phyloP scores from a whole-genome alignment of 2,888 invertebrate genomes.

The Caradrina clavipalpis region DNA sequence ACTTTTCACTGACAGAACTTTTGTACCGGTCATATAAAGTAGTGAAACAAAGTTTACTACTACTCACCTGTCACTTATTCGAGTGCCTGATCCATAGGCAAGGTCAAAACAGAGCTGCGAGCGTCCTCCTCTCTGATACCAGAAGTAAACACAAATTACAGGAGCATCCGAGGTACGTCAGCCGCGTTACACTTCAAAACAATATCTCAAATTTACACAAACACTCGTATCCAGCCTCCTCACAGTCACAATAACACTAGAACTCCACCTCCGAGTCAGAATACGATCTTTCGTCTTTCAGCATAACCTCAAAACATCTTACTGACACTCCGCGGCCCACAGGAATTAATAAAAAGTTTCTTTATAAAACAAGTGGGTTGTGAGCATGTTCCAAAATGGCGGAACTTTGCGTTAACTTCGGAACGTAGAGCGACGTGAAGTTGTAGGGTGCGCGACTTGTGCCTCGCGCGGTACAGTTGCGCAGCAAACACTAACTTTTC shows the following conservation, averaged over 20 bases:
- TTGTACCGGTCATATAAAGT: conserved; percentile 77
- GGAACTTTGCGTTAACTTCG: conserved; percentile 91
- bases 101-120: conserved; percentile 78
- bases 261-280: conserved; percentile 79
- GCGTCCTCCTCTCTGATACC: conserved; percentile 81
- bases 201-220: conserved; percentile 83
- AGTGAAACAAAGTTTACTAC: conserved; percentile 79
- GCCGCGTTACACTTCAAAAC: conserved; percentile 88
- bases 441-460: conserved; percentile 89
- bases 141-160: conserved; percentile 90
- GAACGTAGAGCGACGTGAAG: conserved; percentile 90
- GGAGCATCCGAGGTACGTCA: conserved; percentile 86
- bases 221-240: conserved; percentile 75
- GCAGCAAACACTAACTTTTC: conserved; percentile 88
- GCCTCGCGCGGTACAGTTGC: conserved; percentile 79
- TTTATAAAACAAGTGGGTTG: conserved; percentile 92
- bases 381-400: conserved; percentile 92
- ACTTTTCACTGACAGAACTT: conserved; percentile 87
- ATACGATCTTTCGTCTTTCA: conserved; percentile 84
- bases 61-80: conserved; percentile 79
- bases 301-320: conserved; percentile 91
- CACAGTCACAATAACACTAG: conserved; percentile 75
- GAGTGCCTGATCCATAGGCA: conserved; percentile 75
- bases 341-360: conserved; percentile 92
- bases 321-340: conserved; percentile 91